Conservation (phyloP, 2,888 invertebrate species). For the Zeuzera pyrina region DNA sequence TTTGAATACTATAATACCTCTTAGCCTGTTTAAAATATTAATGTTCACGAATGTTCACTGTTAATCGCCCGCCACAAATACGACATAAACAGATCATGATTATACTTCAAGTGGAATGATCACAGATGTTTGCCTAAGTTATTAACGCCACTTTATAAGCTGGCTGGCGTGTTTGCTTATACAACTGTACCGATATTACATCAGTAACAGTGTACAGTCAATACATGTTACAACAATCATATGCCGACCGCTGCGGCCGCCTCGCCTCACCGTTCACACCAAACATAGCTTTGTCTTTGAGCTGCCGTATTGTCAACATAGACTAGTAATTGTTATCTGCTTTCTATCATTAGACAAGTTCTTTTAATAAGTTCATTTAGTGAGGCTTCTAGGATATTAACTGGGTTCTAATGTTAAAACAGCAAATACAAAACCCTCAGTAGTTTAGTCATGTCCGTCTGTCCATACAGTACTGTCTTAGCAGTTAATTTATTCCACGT, state of each 20-base stretch:
- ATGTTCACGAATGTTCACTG: too few relatives aligned
- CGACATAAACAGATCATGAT: not conserved
- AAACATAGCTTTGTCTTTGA: conserved; percentile 37
- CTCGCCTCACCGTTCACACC: not conserved
- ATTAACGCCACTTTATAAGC: conserved; percentile 5
- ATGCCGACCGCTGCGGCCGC: conserved; percentile 2
- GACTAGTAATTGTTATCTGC: not conserved
- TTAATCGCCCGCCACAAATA: not conserved
- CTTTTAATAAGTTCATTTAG: too few relatives aligned
- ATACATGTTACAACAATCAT: not conserved
- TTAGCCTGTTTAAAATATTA: too few relatives aligned
- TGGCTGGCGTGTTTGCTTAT: conserved; percentile 22
- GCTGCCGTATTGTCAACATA: conserved; percentile 33
- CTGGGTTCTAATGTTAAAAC: too few relatives aligned
- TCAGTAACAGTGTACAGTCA: conserved; percentile 31
- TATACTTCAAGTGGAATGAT: conserved; percentile 20
- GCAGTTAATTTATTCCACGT: too few relatives aligned
- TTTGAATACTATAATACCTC: too few relatives aligned
- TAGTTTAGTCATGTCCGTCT: too few relatives aligned
- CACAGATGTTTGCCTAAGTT: conserved; percentile 8
- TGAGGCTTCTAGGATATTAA: too few relatives aligned
- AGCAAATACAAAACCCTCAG: too few relatives aligned
- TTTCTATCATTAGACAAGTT: too few relatives aligned
- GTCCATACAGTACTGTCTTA: too few relatives aligned
- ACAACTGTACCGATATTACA: conserved; percentile 34